A percentile compares a stretch with the other conserved stretches of the same genome.
Evolutionary conservation across 2,113 vertebrate genomes (phyloP).

Genomic region (Myotis brandtii): DNA sequence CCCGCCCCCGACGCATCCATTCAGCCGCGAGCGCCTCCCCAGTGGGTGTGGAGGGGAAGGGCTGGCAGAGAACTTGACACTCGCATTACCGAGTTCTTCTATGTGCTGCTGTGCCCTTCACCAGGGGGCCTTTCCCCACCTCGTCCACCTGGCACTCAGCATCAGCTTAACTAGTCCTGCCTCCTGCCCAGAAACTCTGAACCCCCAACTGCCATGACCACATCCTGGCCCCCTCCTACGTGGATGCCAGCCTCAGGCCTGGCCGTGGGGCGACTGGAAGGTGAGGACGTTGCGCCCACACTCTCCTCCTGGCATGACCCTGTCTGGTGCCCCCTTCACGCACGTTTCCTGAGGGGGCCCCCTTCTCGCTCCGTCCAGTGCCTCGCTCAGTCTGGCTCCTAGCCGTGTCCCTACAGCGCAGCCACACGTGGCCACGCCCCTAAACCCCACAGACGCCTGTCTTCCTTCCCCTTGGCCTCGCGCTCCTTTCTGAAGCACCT

Average conservation of each 20-base stretch:
- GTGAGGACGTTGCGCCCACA: accelerated
- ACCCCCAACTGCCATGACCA: accelerated
- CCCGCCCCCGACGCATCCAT: no score
- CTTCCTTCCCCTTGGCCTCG: background rate
- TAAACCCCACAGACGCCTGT: accelerated
- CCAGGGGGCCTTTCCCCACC: background rate
- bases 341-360: accelerated
- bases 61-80: background rate
- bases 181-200: background rate
- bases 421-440: accelerated
- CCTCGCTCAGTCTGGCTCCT: background rate
- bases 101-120: background rate
- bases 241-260: background rate
- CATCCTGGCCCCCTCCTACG: accelerated
- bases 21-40: background rate
- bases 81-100: background rate
- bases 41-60: accelerated
- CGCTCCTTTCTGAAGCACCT: background rate
- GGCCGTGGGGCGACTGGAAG: background rate
- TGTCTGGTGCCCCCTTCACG: accelerated
- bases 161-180: no score
- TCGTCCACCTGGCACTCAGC: background rate
- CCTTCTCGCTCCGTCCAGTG: no score
- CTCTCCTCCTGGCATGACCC: background rate
- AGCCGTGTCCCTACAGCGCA: background rate